Percentiles rank a stretch among this genome's conserved stretches.
phyloP scores from a whole-genome alignment of 2,113 vertebrate genomes.

The Pluvialis apricaria region DNA sequence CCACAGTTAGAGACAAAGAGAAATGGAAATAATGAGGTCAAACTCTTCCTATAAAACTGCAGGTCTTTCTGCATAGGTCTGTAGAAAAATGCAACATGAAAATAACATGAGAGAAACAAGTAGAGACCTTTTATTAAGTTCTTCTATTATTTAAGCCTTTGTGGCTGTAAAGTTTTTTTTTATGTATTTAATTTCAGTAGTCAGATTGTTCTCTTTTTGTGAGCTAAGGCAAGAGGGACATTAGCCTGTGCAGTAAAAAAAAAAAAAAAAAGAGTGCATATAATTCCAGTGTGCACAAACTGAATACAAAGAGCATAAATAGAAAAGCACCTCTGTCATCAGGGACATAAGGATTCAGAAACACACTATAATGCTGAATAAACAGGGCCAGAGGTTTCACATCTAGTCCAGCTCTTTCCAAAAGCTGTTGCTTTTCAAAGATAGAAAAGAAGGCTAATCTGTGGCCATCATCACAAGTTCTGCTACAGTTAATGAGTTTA shows the following conservation, averaged over 20 bases:
- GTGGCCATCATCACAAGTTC: conserved; percentile 29
- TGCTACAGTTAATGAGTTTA: conserved; percentile 24
- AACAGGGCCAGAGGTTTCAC: conserved; percentile 59
- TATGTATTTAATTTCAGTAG: not conserved
- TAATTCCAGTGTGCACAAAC: conserved; percentile 43
- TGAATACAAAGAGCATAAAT: conserved; percentile 58
- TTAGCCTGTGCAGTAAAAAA: not conserved
- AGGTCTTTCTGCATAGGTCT: not conserved
- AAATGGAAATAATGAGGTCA: not conserved
- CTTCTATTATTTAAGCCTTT: not conserved
- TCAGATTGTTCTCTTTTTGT: not conserved
- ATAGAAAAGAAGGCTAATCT: conserved; percentile 62
- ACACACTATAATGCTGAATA: conserved; percentile 62
- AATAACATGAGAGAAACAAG: not conserved
- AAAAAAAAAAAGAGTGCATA: not conserved
- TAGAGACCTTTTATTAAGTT: not conserved
- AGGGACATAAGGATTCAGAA: conserved; percentile 58
- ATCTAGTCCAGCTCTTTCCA: conserved; percentile 62
- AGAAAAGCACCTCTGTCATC: conserved; percentile 58
- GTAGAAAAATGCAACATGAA: not conserved
- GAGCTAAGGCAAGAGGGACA: not conserved
- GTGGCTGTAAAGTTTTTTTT: not conserved
- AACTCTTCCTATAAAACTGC: not conserved
- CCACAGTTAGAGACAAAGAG: not conserved
- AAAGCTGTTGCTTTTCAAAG: conserved; percentile 60